Base-by-base conservation (phyloP, 1,140 invertebrate genomes). In the Chironomus tepperi region DNA sequence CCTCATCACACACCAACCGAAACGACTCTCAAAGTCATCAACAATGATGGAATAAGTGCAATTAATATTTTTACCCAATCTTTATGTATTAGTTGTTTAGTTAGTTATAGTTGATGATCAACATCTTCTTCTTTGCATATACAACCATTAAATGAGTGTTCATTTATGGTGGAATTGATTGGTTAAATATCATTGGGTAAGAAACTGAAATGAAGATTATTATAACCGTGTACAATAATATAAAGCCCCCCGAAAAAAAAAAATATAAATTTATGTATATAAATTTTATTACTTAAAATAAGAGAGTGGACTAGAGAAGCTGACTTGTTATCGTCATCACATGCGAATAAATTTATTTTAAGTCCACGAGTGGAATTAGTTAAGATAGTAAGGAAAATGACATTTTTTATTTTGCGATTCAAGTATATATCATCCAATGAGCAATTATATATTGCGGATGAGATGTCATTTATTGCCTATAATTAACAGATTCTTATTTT, bases 321-420 rank as follows among this genome's bases (percentile, higher is more conserved):
- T 18, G 16, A 70, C 65, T 70, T 70, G 65, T 70, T 70, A 70
- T 70, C 65, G 65, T 70, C 65, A 70, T 70, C 65, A 70, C 65
- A 18, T 16, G 19, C 16, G 19, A 70, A 70, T 19, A 70, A 70
- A 70, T 57, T 57, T 57, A 57, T 57, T 57, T 34, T 57, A 57
- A 57, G 47, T 57, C 47, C 47, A 57, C 47, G 47, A 57, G 47
- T n/a, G 47, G 47, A 57, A 57, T 57, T 57, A 57, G 47, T 57
- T 57, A 34, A 57, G 47, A n/a, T 57, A 57, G 47, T 57, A n/a
- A 57, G 10, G 47, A 57, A 57, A 15, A 15, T 5, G 12, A 0
- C 12, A n/a, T 57, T 47, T 47, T 5, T 1, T 8, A 12, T 47
- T 57, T 57, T 57, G 24, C 24, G 24, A n/a, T 34, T 34, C 24